A percentile compares a stretch with the other conserved stretches of the same genome.
Evolutionary conservation across 2,113 vertebrate species (phyloP).

Genomic region (Petaurus breviceps): DNA sequence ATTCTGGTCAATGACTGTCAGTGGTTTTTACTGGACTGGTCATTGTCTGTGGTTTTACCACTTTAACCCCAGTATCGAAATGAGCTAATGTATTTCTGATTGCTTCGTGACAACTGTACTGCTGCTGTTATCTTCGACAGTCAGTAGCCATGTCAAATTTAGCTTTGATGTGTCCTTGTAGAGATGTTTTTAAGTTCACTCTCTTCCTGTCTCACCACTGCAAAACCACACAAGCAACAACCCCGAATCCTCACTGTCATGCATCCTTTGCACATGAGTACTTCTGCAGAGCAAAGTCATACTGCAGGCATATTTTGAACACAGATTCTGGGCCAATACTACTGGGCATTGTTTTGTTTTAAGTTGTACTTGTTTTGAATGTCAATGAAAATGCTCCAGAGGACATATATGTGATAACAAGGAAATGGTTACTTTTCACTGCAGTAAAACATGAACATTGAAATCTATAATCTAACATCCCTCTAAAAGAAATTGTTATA

Average conservation of each 20-base stretch:
- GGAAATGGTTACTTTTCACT: no score
- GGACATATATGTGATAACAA: no score
- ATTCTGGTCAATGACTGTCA: background rate
- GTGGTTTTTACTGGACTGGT: background rate
- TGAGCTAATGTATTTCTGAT: background rate
- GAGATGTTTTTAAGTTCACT: background rate
- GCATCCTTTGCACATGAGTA: background rate
- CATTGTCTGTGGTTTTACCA: background rate
- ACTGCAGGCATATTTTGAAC: background rate
- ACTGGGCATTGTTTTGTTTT: background rate
- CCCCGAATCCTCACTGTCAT: background rate
- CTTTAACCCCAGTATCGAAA: background rate
- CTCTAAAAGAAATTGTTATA: no score
- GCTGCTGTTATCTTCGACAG: background rate
- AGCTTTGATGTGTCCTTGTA: background rate
- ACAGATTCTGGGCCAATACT: background rate
- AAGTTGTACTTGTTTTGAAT: constrained; percentile 51
- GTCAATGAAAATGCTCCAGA: constrained; percentile 10
- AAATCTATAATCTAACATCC: no score
- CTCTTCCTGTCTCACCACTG: background rate
- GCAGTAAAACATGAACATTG: no score
- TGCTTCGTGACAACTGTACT: background rate
- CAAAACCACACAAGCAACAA: background rate
- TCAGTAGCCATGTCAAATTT: background rate
- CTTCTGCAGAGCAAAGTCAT: background rate